phyloP scores from a whole-genome alignment of 2,797 vertebrate genomes.

The Fratercula arctica region DNA sequence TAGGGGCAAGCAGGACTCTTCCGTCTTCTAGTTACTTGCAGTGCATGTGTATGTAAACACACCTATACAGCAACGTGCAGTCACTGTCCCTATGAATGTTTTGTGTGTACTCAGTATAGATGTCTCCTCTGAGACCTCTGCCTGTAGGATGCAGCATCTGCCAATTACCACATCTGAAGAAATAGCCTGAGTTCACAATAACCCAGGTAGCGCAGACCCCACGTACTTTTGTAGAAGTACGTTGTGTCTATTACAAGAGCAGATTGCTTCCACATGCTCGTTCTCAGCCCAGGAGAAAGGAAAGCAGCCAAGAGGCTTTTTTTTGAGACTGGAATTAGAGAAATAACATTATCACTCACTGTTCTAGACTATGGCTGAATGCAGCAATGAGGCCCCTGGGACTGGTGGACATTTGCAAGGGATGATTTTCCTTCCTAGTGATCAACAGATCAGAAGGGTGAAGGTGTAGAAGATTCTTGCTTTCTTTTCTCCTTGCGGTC shows the following conservation, averaged over 20 bases:
- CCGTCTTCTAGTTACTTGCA: not conserved
- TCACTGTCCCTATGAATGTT: not conserved
- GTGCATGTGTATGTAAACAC: not conserved
- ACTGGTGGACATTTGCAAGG: not conserved
- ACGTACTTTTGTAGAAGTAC: not conserved
- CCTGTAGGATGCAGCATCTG: not conserved
- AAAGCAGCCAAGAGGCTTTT: not conserved
- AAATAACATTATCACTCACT: not conserved
- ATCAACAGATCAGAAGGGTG: not conserved
- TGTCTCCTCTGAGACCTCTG: not conserved
- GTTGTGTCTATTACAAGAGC: not conserved
- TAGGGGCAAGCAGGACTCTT: not conserved
- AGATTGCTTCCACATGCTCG: not conserved
- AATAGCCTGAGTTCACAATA: not conserved
- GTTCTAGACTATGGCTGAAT: not conserved
- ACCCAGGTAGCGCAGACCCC: not conserved
- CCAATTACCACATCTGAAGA: not conserved
- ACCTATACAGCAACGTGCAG: accelerated
- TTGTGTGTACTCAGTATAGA: accelerated
- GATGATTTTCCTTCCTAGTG: not conserved
- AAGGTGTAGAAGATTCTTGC: not conserved
- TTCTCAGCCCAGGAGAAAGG: not conserved
- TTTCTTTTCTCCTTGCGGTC: not conserved
- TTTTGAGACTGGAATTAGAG: not conserved
- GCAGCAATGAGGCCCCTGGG: not conserved